Base-by-base conservation (phyloP, 1,140 invertebrate genomes). In the Dendrolimus punctatus region DNA sequence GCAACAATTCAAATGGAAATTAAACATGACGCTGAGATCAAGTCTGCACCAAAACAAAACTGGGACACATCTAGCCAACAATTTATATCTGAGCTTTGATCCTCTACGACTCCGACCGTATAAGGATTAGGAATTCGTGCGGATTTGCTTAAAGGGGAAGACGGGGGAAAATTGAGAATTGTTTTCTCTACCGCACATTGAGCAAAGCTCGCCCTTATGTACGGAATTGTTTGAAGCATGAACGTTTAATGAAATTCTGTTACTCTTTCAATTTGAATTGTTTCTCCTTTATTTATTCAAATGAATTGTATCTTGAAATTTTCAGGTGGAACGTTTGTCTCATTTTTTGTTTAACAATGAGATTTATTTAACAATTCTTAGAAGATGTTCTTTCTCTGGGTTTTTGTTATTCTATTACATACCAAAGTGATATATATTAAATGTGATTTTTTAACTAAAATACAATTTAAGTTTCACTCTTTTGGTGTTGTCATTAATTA, bases 91-190 rank as follows among this genome's bases (percentile, higher is more conserved):
- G 46, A 38, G 57, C 53, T 67, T 65, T 71, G 68, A 75, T 76
- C 64, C 68, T 64, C 50, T 53, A 62, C 53, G 71, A 74, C 60
- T 66, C 58, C 59, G 60, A 62, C 65, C 65, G 60, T 80, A 75
- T 76, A 71, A 71, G 73, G 75, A 76, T 80, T 80, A 76, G 71
- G 77, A 75, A 80, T 80, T 73, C 67, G 62, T 71, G 66, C 55
- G 76, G 71, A 83, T 83, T 79, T 77, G 70, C 73, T 72, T 78
- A 76, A 73, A 77, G 73, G 71, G 68, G 64, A 75, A 71, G 63
- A 67, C 64, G 64, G 64, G 60, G 58, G 72, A 66, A 74, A 77
- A 78, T 80, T 77, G 72, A 57, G 72, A 75, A 80, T 76, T 82
- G 72, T 78, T 82, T 66, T 71, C 73, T 74, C 58, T 57, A 68